These are phyloP conservation scores for Coregonus clupeaformis DNA, from an alignment of 2,113 vertebrate genomes.

Conservation along the genomic window DNA sequence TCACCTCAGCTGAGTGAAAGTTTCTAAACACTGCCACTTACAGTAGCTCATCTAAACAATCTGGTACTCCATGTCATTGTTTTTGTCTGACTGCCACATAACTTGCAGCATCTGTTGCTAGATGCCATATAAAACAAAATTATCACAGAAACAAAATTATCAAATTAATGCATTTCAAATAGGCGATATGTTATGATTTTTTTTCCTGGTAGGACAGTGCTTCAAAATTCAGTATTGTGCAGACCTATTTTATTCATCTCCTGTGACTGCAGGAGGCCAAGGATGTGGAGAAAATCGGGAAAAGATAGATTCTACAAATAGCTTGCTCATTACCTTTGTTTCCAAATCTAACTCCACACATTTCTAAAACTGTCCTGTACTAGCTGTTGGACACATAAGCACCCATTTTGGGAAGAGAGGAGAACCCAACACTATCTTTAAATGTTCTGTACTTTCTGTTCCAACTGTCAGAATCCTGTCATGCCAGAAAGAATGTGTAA, in stretches of 20 bases:
- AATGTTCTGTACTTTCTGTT: conserved; percentile 22
- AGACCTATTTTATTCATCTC: too few relatives aligned
- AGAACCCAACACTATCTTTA: conserved; percentile 47
- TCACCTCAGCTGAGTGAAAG: not conserved
- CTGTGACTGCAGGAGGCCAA: not conserved
- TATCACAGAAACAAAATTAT: not conserved
- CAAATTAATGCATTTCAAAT: not conserved
- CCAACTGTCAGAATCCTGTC: conserved; percentile 8
- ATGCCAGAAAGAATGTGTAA: conserved; percentile 20
- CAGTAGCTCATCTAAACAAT: conserved; percentile 12
- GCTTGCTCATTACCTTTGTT: conserved; percentile 25
- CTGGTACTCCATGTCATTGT: conserved; percentile 12
- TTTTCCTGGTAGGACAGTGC: not conserved
- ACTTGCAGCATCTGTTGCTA: not conserved
- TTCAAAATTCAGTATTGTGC: not conserved
- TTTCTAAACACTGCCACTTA: not conserved
- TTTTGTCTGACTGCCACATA: not conserved
- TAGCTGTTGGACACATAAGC: conserved; percentile 26
- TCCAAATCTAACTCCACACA: conserved; percentile 17
- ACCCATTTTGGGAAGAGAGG: conserved; percentile 41
- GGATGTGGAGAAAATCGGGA: not conserved
- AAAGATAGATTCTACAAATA: not conserved
- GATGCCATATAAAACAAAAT: not conserved
- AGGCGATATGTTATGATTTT: not conserved
- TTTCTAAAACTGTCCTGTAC: conserved; percentile 21